These are phyloP conservation scores for Triplophysa yarkandensis DNA, from an alignment of 2,797 vertebrate genomes.

Conservation along the genomic window DNA sequence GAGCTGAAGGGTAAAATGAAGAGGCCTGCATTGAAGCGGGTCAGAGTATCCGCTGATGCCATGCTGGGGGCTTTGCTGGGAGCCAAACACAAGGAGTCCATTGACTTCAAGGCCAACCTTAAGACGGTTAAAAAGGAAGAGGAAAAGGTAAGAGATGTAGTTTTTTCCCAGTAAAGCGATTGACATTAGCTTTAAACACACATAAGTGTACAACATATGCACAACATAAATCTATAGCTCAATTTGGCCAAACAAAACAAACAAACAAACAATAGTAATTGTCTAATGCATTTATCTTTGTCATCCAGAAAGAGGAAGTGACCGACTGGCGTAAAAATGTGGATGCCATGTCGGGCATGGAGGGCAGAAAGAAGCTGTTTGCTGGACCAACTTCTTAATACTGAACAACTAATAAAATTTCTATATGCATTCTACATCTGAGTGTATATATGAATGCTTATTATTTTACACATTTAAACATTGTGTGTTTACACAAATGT, in stretches of 20 bases:
- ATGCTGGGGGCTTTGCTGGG: slow-evolving; percentile 50
- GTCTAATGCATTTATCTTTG: neutral
- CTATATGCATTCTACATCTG: no score
- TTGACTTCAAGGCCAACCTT: slow-evolving; percentile 68
- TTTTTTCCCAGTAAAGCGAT: neutral
- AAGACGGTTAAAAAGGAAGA: slow-evolving; percentile 71
- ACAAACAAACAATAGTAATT: neutral
- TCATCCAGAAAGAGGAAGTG: slow-evolving; percentile 74
- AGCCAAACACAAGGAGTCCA: slow-evolving; percentile 59
- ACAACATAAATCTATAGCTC: neutral
- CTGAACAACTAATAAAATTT: neutral
- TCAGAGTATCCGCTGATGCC: slow-evolving; percentile 64
- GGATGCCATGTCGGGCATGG: slow-evolving; percentile 78
- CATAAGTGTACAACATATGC: no score
- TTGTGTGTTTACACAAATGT: slow-evolving; percentile 19
- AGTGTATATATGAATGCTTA: no score
- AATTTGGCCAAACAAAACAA: neutral
- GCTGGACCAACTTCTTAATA: slow-evolving; percentile 62
- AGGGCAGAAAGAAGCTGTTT: slow-evolving; percentile 78
- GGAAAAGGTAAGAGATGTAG: slow-evolving; percentile 54
- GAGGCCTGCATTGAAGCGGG: slow-evolving; percentile 63
- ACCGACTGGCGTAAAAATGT: slow-evolving; percentile 80
- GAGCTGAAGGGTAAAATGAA: slow-evolving; percentile 68
- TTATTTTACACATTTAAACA: neutral
- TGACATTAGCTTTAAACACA: no score